These are phyloP conservation scores for Sminthurinus aureus DNA, from an alignment of 2,888 invertebrate genomes.

Conservation along the genomic window DNA sequence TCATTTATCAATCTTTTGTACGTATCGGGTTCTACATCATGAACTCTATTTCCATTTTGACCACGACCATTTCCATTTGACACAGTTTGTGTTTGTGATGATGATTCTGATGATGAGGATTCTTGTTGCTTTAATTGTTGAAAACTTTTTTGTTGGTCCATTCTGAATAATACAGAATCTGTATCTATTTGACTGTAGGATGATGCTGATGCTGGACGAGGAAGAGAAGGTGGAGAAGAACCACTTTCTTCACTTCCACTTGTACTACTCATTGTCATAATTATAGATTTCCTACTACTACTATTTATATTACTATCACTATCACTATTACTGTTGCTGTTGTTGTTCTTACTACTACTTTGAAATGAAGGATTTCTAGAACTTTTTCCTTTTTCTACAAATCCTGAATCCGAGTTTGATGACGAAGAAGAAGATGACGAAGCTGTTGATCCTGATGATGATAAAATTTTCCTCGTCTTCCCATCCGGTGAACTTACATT, in stretches of 20 bases:
- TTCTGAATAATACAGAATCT: not conserved
- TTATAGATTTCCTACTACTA: not conserved
- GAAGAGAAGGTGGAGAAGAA: not conserved
- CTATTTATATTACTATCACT: not conserved
- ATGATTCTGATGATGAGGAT: not conserved
- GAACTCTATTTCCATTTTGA: not conserved
- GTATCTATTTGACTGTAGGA: conserved; percentile 28
- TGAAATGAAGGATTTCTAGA: not conserved
- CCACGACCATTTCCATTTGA: not conserved
- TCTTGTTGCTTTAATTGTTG: too few species aligned
- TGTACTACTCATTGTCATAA: not conserved
- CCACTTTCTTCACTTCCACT: not conserved
- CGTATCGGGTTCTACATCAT: conserved; percentile 22
- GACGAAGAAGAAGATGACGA: too few species aligned
- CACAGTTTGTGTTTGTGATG: conserved; percentile 1
- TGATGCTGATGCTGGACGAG: not conserved
- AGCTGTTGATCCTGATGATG: too few species aligned
- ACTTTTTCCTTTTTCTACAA: not conserved
- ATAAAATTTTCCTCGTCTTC: not conserved
- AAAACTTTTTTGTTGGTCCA: too few species aligned
- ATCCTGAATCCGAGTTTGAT: too few species aligned
- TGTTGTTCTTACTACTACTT: not conserved
- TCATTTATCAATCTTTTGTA: conserved; percentile 43
- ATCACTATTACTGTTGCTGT: not conserved
- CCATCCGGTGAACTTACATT: not conserved